Percentiles rank a stretch among this genome's conserved stretches.
phyloP scores from a whole-genome alignment of 2,797 vertebrate species.

The Semaprochilodus insignis region DNA sequence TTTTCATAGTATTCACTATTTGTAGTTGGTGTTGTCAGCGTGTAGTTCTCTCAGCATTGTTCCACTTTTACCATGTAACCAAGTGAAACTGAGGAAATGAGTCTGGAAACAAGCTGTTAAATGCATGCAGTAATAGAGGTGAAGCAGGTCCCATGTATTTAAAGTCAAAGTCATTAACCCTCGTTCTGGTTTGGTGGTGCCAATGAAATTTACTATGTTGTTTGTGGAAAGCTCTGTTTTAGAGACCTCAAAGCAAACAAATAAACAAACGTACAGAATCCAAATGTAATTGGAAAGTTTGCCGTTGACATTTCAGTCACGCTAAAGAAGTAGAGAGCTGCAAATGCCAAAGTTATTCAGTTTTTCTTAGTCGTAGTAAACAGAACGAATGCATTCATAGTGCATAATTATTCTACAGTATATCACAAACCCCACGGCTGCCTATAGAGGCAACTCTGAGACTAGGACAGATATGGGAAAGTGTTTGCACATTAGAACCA shows the following conservation, averaged over 20 bases:
- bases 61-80: background rate
- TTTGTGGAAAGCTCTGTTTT: conserved; percentile 26
- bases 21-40: conserved; percentile 9
- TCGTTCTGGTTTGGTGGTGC: background rate
- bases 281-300: conserved; percentile 45
- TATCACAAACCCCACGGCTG: conserved; percentile 55
- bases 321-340: conserved; percentile 58
- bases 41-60: background rate
- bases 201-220: background rate
- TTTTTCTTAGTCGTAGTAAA: conserved; percentile 61
- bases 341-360: conserved; percentile 64
- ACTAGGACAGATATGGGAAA: background rate
- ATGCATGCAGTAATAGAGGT: background rate
- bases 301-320: conserved; percentile 63
- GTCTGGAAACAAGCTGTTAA: background rate
- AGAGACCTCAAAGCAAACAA: conserved; percentile 23
- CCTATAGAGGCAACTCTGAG: conserved; percentile 62
- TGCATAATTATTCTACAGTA: conserved; percentile 53
- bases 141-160: conserved; percentile 15
- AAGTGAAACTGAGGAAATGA: background rate
- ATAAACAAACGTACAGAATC: conserved; percentile 22
- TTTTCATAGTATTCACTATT: background rate
- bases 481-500: conserved; percentile 6
- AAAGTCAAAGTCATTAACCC: conserved; percentile 13
- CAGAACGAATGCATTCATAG: conserved; percentile 66